phyloP scores from a whole-genome alignment of 2,888 invertebrate genomes.

The Plusia festucae region DNA sequence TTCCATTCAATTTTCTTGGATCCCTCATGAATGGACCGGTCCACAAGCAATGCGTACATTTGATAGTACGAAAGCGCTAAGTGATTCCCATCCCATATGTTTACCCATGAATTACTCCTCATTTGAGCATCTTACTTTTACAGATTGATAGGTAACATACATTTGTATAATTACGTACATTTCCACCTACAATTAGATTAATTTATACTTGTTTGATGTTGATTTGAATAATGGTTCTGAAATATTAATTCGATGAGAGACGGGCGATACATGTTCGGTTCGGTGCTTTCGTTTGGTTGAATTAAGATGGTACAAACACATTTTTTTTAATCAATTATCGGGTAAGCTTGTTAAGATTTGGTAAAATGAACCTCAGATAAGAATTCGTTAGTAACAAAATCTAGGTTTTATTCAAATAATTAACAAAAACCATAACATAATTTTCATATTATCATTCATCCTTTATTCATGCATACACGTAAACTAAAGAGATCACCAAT shows the following conservation, averaged over 20 bases:
- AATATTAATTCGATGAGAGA: slow-evolving; percentile 45
- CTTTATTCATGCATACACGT: too few relatives aligned
- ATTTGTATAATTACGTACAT: slow-evolving; percentile 52
- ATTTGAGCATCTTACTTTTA: slow-evolving; percentile 67
- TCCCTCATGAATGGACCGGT: slow-evolving; percentile 59
- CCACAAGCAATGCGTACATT: slow-evolving; percentile 60
- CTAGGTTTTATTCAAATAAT: too few relatives aligned
- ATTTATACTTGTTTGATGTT: slow-evolving; percentile 47
- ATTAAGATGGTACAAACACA: slow-evolving; percentile 12
- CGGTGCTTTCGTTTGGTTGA: neutral
- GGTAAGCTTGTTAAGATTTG: too few relatives aligned
- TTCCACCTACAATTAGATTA: slow-evolving; percentile 55
- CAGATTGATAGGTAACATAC: slow-evolving; percentile 69
- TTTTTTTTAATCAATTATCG: too few relatives aligned
- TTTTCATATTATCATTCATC: too few relatives aligned
- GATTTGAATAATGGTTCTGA: slow-evolving; percentile 51
- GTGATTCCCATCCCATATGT: slow-evolving; percentile 73
- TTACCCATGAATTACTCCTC: slow-evolving; percentile 75
- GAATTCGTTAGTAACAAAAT: too few relatives aligned
- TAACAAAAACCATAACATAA: too few relatives aligned
- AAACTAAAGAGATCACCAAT: too few relatives aligned
- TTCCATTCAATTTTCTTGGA: slow-evolving; percentile 40
- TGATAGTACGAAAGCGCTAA: slow-evolving; percentile 72
- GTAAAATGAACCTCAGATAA: too few relatives aligned
- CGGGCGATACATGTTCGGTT: slow-evolving; percentile 18